Percentiles rank a stretch among this genome's conserved stretches.
phyloP scores from a whole-genome alignment of 1,140 invertebrate genomes.

The Saccostrea glomerata region DNA sequence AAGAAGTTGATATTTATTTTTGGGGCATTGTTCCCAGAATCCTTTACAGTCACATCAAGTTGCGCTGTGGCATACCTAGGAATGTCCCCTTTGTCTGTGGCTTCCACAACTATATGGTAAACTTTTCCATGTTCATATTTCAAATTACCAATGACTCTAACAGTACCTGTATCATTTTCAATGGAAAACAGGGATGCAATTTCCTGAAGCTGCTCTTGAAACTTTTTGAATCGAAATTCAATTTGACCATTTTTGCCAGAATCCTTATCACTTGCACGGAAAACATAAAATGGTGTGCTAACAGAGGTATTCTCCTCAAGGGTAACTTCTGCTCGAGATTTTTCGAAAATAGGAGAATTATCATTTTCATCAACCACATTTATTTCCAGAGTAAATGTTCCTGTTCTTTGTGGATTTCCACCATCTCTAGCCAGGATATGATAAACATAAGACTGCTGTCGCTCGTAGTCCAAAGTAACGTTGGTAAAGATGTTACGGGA shows the following conservation, averaged over 20 bases:
- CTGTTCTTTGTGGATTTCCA: constrained; percentile 92
- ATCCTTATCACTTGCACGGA: constrained; percentile 88
- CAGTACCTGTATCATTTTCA: constrained; percentile 40
- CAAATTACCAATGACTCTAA: constrained; percentile 45
- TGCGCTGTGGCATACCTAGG: constrained; percentile 75
- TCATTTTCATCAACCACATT: constrained; percentile 69
- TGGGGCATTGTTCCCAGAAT: constrained; percentile 89
- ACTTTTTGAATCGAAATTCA: constrained; percentile 82
- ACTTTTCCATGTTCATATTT: constrained; percentile 52
- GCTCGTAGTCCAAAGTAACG: constrained; percentile 89
- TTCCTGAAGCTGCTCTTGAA: constrained; percentile 48
- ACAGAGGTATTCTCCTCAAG: constrained; percentile 88
- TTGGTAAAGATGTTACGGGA: constrained; percentile 65
- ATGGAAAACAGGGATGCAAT: constrained; percentile 52
- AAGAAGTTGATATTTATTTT: constrained; percentile 90
- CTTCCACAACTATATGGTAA: constrained; percentile 56
- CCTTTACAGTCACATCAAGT: constrained; percentile 90
- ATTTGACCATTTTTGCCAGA: constrained; percentile 92
- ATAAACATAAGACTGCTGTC: constrained; percentile 87
- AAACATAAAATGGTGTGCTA: constrained; percentile 84
- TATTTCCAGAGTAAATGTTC: constrained; percentile 74
- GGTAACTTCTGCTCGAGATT: constrained; percentile 88
- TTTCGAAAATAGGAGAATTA: constrained; percentile 83
- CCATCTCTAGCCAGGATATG: constrained; percentile 92
- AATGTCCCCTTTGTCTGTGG: constrained; percentile 53